Percentiles rank a stretch among this genome's conserved stretches.
Evolutionary conservation across 2,888 invertebrate genomes (phyloP).

Genomic region (Temnothorax unifasciatus): DNA sequence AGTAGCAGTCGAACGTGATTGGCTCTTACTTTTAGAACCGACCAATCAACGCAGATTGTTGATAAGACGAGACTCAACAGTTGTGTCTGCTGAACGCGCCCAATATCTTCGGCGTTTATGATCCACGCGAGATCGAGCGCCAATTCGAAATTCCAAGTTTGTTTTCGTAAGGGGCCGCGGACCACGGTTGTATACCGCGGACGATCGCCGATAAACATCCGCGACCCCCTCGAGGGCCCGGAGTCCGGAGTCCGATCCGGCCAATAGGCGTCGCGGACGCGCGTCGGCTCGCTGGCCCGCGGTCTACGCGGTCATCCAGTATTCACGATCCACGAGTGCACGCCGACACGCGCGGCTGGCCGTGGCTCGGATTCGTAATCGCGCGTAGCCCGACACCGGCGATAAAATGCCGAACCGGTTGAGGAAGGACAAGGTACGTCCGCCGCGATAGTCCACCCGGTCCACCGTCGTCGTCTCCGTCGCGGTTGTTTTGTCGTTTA

Average conservation of each 20-base stretch:
- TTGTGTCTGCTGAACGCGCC: too few species aligned
- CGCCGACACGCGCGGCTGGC: slow-evolving; percentile 51
- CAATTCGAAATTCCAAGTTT: too few species aligned
- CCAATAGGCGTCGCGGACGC: slow-evolving; percentile 78
- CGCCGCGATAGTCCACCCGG: slow-evolving; percentile 64
- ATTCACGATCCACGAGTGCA: slow-evolving; percentile 42
- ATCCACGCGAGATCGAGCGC: too few species aligned
- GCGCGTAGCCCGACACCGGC: slow-evolving; percentile 31
- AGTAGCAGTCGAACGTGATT: too few species aligned
- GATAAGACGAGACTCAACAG: too few species aligned
- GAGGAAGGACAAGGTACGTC: slow-evolving; percentile 84
- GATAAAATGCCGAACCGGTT: slow-evolving; percentile 80
- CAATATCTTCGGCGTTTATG: too few species aligned
- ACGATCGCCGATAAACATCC: not conserved
- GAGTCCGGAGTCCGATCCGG: slow-evolving; percentile 14
- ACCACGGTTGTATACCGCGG: too few species aligned
- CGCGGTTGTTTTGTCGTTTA: slow-evolving; percentile 17
- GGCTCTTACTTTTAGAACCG: too few species aligned
- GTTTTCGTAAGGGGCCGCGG: too few species aligned
- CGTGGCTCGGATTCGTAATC: not conserved
- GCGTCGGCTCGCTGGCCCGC: slow-evolving; percentile 73
- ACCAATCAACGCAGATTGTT: too few species aligned
- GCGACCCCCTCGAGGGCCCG: too few species aligned
- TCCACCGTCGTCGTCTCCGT: slow-evolving; percentile 6
- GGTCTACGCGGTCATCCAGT: too few species aligned